Evolutionary conservation across 2,797 vertebrate species (phyloP).

Genomic region (Falco biarmicus): DNA sequence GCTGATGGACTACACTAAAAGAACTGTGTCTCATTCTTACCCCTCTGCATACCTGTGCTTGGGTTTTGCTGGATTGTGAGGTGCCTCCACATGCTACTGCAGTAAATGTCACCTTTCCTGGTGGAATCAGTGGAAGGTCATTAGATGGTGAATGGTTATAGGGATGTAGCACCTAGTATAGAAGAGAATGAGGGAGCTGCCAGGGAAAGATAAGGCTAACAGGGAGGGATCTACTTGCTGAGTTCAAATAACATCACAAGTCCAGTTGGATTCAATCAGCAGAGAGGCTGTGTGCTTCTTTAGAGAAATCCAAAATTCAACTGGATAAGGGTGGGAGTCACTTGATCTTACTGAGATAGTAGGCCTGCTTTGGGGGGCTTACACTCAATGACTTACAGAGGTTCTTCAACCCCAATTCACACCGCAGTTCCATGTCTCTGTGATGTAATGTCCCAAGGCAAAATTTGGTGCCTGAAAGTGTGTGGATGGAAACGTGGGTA

Average conservation of each 20-base stretch:
- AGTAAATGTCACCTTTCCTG: background rate
- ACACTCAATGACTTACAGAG: background rate
- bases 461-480: background rate
- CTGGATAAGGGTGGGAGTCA: background rate
- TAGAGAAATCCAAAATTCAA: background rate
- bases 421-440: rapidly evolving
- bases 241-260: background rate
- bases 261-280: background rate
- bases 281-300: background rate
- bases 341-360: background rate
- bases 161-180: background rate
- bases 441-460: background rate
- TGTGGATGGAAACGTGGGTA: background rate
- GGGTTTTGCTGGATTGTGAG: background rate
- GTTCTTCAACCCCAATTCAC: background rate
- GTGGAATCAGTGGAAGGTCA: background rate
- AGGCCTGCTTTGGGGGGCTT: background rate
- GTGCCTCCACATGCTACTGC: background rate
- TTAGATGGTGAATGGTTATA: background rate
- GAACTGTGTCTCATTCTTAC: background rate
- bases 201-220: background rate
- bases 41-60: background rate
- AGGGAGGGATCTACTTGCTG: background rate
- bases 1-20: background rate
- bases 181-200: background rate